Evolutionary conservation across 2,113 vertebrate genomes (phyloP).

Genomic region (Zosterops pallidus): DNA sequence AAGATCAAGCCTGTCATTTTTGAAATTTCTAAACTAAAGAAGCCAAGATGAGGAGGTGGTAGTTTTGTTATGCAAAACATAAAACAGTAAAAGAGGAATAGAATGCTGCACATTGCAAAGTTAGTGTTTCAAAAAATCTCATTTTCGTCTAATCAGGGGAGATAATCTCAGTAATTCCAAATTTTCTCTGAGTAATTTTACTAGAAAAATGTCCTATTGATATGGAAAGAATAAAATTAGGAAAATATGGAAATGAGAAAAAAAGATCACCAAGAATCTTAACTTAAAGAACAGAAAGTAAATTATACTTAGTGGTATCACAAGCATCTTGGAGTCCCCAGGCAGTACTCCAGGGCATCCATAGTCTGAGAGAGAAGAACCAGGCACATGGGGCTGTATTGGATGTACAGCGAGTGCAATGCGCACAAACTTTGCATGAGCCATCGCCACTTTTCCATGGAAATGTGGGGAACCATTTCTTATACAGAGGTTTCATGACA

Average conservation of each 20-base stretch:
- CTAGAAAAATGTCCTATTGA: not conserved
- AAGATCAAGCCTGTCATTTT: not conserved
- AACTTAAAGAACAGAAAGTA: not conserved
- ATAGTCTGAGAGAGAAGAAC: not conserved
- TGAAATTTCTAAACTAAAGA: not conserved
- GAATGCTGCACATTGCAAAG: not conserved
- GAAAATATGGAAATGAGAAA: not conserved
- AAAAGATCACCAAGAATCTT: not conserved
- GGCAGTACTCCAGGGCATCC: not conserved
- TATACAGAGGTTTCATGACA: not conserved
- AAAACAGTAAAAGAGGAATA: not conserved
- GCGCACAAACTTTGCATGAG: not conserved
- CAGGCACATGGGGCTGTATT: accelerated
- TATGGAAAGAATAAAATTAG: not conserved
- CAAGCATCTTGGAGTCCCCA: not conserved
- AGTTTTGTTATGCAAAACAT: not conserved
- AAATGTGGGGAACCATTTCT: not conserved
- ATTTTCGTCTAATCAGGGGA: not conserved
- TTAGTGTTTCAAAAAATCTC: not conserved
- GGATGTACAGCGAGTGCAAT: not conserved
- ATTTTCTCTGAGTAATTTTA: not conserved
- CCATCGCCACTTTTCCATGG: not conserved
- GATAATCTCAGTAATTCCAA: not conserved
- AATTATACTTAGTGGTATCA: not conserved
- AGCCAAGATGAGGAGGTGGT: not conserved